A percentile compares a stretch with the other conserved stretches of the same genome.
Conservation (phyloP, 2,113 vertebrate genomes). For the Rhodinocichla rosea region DNA sequence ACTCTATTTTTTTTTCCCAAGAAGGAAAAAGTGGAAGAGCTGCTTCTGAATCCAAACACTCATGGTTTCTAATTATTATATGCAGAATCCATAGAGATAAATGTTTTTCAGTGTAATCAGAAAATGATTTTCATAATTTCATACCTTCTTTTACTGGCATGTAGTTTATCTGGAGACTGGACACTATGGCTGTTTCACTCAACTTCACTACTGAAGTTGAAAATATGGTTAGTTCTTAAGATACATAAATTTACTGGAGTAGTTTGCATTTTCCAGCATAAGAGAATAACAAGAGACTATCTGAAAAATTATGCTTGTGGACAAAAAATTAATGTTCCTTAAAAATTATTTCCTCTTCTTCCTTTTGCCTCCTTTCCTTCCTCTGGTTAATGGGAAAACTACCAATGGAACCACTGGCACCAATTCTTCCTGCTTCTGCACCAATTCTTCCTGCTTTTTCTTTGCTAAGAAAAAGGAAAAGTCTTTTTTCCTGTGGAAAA, state of each 20-base stretch:
- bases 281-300: not conserved
- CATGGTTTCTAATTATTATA: not conserved
- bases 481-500: not conserved
- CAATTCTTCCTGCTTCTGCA: not conserved
- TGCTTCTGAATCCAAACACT: not conserved
- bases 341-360: not conserved
- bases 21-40: not conserved
- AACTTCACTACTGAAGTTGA: not conserved
- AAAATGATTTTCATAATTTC: fast-evolving
- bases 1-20: not conserved
- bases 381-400: not conserved
- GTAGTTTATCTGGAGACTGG: not conserved
- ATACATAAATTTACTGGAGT: not conserved
- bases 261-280: not conserved
- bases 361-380: not conserved
- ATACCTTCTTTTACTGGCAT: not conserved
- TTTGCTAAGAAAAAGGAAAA: not conserved
- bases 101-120: not conserved
- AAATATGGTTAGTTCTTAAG: not conserved
- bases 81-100: not conserved
- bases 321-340: not conserved
- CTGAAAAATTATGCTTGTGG: not conserved
- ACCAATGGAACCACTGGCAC: not conserved
- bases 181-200: not conserved
- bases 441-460: not conserved